Evolutionary conservation across 1,140 invertebrate genomes (phyloP).

Genomic region (Pantala flavescens): DNA sequence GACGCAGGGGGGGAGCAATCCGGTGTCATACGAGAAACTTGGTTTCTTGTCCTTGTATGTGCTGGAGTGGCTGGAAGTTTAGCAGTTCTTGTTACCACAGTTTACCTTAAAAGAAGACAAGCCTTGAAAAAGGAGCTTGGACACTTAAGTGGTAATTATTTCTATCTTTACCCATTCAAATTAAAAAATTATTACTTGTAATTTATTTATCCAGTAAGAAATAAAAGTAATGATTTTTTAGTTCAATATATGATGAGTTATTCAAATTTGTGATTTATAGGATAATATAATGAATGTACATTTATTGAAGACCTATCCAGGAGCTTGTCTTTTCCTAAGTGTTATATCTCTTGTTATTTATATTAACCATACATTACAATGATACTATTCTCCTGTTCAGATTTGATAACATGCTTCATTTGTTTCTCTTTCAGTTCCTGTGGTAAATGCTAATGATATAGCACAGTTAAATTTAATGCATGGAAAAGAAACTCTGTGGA

Average conservation of each 20-base stretch:
- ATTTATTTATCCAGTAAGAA: background rate
- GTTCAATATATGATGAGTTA: no score
- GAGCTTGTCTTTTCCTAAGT: no score
- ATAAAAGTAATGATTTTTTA: no score
- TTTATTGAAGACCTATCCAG: no score
- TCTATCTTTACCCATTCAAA: background rate
- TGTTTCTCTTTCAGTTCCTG: conserved; percentile 37
- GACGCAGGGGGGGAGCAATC: conserved; percentile 30
- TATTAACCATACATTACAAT: no score
- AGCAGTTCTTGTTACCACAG: conserved; percentile 47
- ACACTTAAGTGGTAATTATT: conserved; percentile 38
- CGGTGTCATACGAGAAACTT: conserved; percentile 51
- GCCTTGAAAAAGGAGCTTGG: conserved; percentile 50
- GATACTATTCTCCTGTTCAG: no score
- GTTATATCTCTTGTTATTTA: no score
- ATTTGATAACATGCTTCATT: no score
- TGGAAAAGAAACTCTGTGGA: conserved; percentile 61
- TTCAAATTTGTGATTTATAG: no score
- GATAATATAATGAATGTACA: no score
- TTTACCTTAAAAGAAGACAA: conserved; percentile 51
- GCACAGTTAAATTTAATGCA: conserved; percentile 43
- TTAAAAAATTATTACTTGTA: background rate
- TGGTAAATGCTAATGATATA: conserved; percentile 48
- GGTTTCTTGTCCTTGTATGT: conserved; percentile 64
- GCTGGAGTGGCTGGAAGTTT: conserved; percentile 54